phyloP scores from a whole-genome alignment of 2,888 invertebrate species.

The Notodonta ziczac region DNA sequence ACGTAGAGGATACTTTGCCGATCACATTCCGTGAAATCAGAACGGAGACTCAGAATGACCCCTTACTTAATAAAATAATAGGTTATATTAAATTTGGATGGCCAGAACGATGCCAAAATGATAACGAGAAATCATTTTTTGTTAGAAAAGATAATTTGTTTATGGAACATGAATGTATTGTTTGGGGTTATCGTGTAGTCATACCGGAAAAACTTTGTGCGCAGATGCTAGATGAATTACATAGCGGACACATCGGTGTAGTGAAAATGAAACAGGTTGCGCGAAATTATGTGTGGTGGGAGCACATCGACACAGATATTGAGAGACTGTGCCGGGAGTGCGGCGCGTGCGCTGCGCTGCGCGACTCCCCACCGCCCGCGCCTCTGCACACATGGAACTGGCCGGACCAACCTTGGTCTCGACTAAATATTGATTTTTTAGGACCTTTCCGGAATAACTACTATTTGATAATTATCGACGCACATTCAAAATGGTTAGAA shows the following conservation, averaged over 20 bases:
- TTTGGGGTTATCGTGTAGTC: conserved; percentile 12
- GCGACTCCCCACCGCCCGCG: not conserved
- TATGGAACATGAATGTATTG: not conserved
- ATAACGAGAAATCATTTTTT: conserved; percentile 5
- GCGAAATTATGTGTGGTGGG: conserved; percentile 11
- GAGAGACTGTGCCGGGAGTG: not conserved
- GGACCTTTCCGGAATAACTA: not conserved
- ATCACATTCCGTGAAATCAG: conserved; percentile 7
- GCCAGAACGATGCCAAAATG: conserved; percentile 3
- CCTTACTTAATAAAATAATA: conserved; percentile 6
- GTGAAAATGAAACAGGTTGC: conserved; percentile 14
- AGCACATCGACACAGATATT: conserved; percentile 7
- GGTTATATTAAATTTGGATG: conserved; percentile 8
- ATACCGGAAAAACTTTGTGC: not conserved
- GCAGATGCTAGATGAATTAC: conserved; percentile 3
- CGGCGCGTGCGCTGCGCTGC: not conserved
- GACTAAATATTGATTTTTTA: conserved; percentile 11
- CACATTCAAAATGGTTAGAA: conserved; percentile 37
- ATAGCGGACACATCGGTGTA: conserved; percentile 10
- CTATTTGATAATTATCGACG: conserved; percentile 17
- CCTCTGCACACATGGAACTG: conserved; percentile 9
- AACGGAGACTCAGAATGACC: conserved; percentile 4
- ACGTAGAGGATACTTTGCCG: conserved; percentile 1
- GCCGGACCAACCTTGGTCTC: conserved; percentile 9
- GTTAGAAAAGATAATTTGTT: not conserved